These are phyloP conservation scores for Nematopogon swammerdamellus DNA, from an alignment of 2,888 invertebrate species.

Conservation along the genomic window DNA sequence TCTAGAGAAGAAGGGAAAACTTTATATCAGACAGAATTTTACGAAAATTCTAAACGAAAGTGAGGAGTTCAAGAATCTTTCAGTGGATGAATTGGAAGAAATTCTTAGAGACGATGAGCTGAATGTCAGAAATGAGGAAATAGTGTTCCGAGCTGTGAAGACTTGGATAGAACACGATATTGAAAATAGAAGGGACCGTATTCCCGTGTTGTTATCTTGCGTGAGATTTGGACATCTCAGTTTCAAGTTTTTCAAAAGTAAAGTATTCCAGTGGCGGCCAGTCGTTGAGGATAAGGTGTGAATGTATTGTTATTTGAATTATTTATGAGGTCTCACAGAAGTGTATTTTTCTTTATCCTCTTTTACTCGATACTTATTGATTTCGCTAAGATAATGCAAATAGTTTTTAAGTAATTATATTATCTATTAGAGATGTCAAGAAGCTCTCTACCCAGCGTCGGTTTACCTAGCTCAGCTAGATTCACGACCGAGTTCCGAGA, in stretches of 20 bases:
- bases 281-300: slow-evolving; percentile 47
- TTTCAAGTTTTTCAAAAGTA: slow-evolving; percentile 53
- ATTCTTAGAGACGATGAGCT: slow-evolving; percentile 68
- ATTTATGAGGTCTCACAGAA: too few relatives aligned
- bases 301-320: slow-evolving; percentile 3
- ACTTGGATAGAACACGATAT: slow-evolving; percentile 66
- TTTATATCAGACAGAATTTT: slow-evolving; percentile 59
- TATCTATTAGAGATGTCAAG: slow-evolving; percentile 45
- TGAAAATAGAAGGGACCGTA: slow-evolving; percentile 45
- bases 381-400: too few relatives aligned
- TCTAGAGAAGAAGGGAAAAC: slow-evolving; percentile 58
- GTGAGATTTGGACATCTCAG: slow-evolving; percentile 66
- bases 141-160: slow-evolving; percentile 70
- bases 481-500: slow-evolving; percentile 42
- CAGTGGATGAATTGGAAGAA: slow-evolving; percentile 58
- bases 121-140: slow-evolving; percentile 69
- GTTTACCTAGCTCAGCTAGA: slow-evolving; percentile 51
- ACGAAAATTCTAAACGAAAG: slow-evolving; percentile 60
- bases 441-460: slow-evolving; percentile 50
- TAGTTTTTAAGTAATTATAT: too few relatives aligned
- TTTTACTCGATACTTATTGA: too few relatives aligned
- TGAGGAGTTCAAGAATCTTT: slow-evolving; percentile 60
- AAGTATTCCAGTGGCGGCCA: slow-evolving; percentile 53
- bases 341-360: too few relatives aligned
- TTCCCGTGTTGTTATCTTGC: slow-evolving; percentile 61